A percentile compares a stretch with the other conserved stretches of the same genome.
Evolutionary conservation across 2,113 vertebrate genomes (phyloP).

Genomic region (Ondatra zibethicus): DNA sequence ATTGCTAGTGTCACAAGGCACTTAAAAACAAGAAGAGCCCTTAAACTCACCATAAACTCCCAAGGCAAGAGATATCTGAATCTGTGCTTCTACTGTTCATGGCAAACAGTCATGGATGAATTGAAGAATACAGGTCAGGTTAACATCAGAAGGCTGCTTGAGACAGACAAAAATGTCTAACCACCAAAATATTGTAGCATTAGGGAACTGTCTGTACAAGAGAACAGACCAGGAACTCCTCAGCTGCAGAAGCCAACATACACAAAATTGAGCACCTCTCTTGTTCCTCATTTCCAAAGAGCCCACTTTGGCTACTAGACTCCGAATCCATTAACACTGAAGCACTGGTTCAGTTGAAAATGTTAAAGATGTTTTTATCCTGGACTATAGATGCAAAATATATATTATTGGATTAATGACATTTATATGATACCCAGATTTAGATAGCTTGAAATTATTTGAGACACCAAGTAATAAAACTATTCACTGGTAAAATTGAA

Average conservation of each 20-base stretch:
- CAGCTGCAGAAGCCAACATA: neutral
- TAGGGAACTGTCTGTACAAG: neutral
- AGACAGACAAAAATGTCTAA: neutral
- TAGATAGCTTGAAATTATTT: neutral
- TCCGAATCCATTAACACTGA: neutral
- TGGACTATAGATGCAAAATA: neutral
- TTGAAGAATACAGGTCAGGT: neutral
- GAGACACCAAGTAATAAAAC: neutral
- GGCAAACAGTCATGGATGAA: neutral
- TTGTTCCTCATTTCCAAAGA: neutral
- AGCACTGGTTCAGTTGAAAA: neutral
- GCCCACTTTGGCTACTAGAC: neutral
- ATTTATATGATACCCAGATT: neutral
- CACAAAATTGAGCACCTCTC: neutral
- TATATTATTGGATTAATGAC: neutral
- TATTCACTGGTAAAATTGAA: neutral
- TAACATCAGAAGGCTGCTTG: neutral
- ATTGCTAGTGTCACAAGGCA: neutral
- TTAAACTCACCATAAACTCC: conserved; percentile 1
- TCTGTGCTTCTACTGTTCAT: neutral
- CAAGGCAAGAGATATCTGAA: neutral
- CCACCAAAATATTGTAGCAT: neutral
- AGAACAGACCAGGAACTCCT: neutral
- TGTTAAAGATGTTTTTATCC: neutral
- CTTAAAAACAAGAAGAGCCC: conserved; percentile 34